phyloP scores from a whole-genome alignment of 64 coral and sea anemone genomes.

The Montipora capricornis region DNA sequence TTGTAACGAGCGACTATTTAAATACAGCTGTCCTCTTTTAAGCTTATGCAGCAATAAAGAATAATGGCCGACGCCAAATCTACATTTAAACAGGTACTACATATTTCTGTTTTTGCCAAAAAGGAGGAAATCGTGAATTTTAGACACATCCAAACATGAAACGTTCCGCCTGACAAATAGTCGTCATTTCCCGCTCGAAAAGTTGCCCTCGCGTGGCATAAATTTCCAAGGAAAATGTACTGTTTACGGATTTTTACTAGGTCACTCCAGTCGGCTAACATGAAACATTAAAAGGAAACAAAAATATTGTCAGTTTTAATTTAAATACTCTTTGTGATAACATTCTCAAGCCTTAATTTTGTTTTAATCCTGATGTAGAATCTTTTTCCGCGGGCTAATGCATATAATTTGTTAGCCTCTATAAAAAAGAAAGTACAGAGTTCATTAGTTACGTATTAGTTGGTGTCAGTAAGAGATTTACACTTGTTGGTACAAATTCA shows the following conservation, averaged over 20 bases:
- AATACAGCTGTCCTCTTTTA: constrained; percentile 27
- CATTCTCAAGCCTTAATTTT: neutral
- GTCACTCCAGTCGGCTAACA: neutral
- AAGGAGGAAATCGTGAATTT: neutral
- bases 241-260: neutral
- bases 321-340: constrained; percentile 34
- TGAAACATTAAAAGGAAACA: neutral
- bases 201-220: neutral
- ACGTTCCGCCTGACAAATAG: too few species aligned
- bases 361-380: constrained; percentile 9
- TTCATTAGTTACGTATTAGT: neutral
- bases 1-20: constrained; percentile 57
- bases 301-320: constrained; percentile 16
- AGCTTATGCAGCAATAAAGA: constrained; percentile 40
- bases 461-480: neutral
- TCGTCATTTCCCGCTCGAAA: neutral
- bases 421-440: neutral
- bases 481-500: neutral
- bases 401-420: neutral
- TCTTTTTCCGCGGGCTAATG: neutral
- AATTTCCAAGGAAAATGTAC: neutral
- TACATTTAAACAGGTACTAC: constrained; percentile 54
- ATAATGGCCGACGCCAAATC: constrained; percentile 21
- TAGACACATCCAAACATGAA: neutral
- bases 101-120: constrained; percentile 16